A percentile compares a stretch with the other conserved stretches of the same genome.
Evolutionary conservation across 2,797 vertebrate genomes (phyloP).

Genomic region (Cuniculus paca): DNA sequence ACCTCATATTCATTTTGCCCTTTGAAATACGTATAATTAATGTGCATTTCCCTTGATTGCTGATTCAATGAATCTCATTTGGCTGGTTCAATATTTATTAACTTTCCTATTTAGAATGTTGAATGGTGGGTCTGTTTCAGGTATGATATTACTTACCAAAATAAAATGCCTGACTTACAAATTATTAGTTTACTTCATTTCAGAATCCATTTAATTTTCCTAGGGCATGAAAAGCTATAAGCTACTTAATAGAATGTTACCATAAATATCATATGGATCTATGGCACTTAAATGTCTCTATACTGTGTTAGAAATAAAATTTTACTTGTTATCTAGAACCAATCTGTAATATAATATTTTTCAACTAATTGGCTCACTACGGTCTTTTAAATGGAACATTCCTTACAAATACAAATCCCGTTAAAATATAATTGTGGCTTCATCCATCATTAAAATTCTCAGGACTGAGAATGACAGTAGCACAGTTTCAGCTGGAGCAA

Average conservation of each 20-base stretch:
- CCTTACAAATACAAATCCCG: slow-evolving; percentile 47
- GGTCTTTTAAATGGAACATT: slow-evolving; percentile 66
- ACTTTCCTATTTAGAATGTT: slow-evolving; percentile 83
- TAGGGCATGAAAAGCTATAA: not conserved
- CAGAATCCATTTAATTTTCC: slow-evolving; percentile 66
- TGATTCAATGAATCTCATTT: slow-evolving; percentile 80
- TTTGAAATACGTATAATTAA: slow-evolving; percentile 67
- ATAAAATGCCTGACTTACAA: slow-evolving; percentile 73
- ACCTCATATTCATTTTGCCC: not conserved
- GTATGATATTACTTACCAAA: slow-evolving; percentile 81
- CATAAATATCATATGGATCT: slow-evolving; percentile 59
- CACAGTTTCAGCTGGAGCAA: slow-evolving; percentile 47
- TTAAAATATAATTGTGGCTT: slow-evolving; percentile 71
- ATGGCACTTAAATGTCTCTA: slow-evolving; percentile 7
- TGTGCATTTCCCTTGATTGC: slow-evolving; percentile 72
- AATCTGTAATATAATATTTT: slow-evolving; percentile 61
- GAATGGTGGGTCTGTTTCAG: slow-evolving; percentile 78
- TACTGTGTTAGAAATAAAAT: slow-evolving; percentile 67
- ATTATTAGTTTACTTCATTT: slow-evolving; percentile 67
- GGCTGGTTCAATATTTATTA: slow-evolving; percentile 82
- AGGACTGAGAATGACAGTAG: not conserved
- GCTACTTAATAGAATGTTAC: slow-evolving; percentile 48
- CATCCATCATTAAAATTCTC: slow-evolving; percentile 54
- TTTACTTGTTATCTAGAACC: slow-evolving; percentile 55
- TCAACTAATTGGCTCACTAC: slow-evolving; percentile 51